Base-by-base conservation (phyloP, 2,888 invertebrate species). In the Prosapia bicincta region DNA sequence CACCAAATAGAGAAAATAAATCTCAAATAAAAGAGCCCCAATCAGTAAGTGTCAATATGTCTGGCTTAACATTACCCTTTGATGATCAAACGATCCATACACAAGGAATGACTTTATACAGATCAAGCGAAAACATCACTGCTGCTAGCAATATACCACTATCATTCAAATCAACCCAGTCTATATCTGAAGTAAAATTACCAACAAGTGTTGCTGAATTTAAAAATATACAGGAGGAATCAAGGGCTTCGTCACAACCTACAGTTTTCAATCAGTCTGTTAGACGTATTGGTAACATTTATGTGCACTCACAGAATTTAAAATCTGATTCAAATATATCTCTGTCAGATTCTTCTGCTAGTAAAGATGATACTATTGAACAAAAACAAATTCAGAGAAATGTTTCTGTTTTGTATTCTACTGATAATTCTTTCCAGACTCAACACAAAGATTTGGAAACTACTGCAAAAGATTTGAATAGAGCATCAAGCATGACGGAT, bases 261-360 rank as follows among this genome's bases (percentile, higher is more conserved):
- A 7, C 30, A 7, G n/a, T 69, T 1, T 25, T 65, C 13, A 30
- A 66, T 24, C 66, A 30, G 15, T 30, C 76, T 26, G 72, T 76
- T 13, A 68, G 76, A 66, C 32, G 76, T 24, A 76, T 76, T 28
- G 78, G 79, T 10, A 78, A 77, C 43, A 76, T 79, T 0, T 79
- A 79, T 68, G 78, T 77, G 26, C 78, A 76, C 26, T 76, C 79
- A 10, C 77, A 79, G 73, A 72, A 72, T 66, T 66, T 73, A 32
- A 76, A 73, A 26, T 15, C 69, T 69, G 66, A 79, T 74, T 20
- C n/a, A 54, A n/a, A n/a, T n/a, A n/a, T n/a, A n/a, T n/a, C n/a
- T n/a, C n/a, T n/a, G n/a, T n/a, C n/a, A n/a, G 68, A 78, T 68
- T 13, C 70, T 69, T 5, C 75, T 74, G 71, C 78, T 78, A n/a